A percentile compares a stretch with the other conserved stretches of the same genome.
Conservation (phyloP, 2,888 invertebrate species). For the Spodoptera littoralis region DNA sequence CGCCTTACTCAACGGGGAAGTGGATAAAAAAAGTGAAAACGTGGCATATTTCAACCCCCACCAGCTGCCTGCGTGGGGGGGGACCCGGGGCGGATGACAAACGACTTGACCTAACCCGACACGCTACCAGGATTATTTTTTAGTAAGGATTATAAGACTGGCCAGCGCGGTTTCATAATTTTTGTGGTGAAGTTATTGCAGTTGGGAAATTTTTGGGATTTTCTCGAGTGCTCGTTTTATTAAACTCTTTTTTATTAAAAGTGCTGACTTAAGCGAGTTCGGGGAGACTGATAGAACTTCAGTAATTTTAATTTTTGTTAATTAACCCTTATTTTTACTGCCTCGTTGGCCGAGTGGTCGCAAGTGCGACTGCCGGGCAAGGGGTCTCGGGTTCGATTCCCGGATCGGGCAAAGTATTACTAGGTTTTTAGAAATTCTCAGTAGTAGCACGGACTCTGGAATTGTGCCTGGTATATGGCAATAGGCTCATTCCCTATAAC, state of each 20-base stretch:
- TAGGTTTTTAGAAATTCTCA: too few species aligned
- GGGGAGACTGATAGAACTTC: conserved; percentile 17
- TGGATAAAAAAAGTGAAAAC: conserved; percentile 74
- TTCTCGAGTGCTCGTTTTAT: conserved; percentile 8
- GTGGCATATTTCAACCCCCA: conserved; percentile 64
- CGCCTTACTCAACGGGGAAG: conserved; percentile 64
- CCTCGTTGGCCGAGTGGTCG: too few species aligned
- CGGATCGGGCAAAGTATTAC: too few species aligned
- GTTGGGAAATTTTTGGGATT: conserved; percentile 33
- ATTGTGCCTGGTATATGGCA: too few species aligned
- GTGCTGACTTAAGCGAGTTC: conserved; percentile 15
- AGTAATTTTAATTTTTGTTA: too few species aligned
- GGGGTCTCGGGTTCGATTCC: too few species aligned
- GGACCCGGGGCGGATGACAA: conserved; percentile 58
- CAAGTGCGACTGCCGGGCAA: too few species aligned
- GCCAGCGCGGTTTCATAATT: conserved; percentile 48
- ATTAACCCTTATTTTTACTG: too few species aligned
- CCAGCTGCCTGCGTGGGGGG: conserved; percentile 4
- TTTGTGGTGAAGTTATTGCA: conserved; percentile 42
- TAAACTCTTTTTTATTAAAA: conserved; percentile 41
- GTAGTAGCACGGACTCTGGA: too few species aligned
- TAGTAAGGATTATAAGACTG: conserved; percentile 55
- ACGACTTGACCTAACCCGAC: conserved; percentile 64
- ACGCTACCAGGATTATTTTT: conserved; percentile 59
- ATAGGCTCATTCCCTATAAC: too few species aligned